Conservation (phyloP, 2,888 invertebrate species). For the Sarcophaga rosellei region DNA sequence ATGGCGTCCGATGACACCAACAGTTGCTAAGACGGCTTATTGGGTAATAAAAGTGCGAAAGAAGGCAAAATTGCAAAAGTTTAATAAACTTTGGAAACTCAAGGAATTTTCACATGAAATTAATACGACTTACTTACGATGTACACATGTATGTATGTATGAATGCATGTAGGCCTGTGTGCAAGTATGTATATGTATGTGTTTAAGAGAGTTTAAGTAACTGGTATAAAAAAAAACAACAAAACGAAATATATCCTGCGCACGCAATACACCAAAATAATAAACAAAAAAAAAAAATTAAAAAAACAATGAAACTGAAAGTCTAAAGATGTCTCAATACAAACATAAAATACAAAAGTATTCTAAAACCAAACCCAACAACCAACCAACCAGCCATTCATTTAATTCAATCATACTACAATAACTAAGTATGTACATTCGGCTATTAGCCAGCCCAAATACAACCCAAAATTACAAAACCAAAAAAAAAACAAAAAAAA, state of each 20-base stretch:
- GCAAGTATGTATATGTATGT: neutral
- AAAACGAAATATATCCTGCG: slow-evolving; percentile 59
- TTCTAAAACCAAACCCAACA: neutral
- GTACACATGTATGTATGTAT: neutral
- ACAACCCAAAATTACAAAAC: neutral
- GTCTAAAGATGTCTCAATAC: neutral
- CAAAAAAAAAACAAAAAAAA: too few species aligned
- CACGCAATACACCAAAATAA: slow-evolving; percentile 52
- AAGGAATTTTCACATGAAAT: too few species aligned
- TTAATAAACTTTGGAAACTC: too few species aligned
- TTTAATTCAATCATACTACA: neutral
- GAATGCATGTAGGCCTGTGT: neutral
- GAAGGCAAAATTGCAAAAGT: too few species aligned
- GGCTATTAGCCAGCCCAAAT: neutral
- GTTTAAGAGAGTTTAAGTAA: neutral
- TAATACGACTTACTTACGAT: neutral
- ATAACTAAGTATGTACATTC: neutral
- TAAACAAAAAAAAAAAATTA: slow-evolving; percentile 3
- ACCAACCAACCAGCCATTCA: too few species aligned
- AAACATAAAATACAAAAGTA: neutral
- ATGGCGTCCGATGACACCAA: neutral
- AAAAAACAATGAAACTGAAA: neutral
- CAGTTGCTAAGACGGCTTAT: neutral
- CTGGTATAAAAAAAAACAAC: slow-evolving; percentile 7
- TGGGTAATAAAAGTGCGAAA: neutral